These are phyloP conservation scores for Drosophila prosaltans DNA, from an alignment of 1,140 invertebrate genomes.

Conservation along the genomic window DNA sequence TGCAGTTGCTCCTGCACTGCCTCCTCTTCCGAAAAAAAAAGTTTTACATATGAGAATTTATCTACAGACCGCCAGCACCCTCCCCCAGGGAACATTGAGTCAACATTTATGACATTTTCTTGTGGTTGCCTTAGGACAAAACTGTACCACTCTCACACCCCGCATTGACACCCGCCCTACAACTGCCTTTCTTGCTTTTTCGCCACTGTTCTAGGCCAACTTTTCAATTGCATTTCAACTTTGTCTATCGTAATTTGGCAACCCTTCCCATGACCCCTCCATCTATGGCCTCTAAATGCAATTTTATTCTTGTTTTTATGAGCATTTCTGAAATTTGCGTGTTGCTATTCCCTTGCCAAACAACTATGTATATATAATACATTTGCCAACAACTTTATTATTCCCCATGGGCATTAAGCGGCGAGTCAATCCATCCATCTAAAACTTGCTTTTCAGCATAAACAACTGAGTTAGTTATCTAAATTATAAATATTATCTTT, in stretches of 20 bases:
- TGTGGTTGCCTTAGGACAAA: slow-evolving; percentile 30
- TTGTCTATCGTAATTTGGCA: slow-evolving; percentile 55
- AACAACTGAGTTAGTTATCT: no score
- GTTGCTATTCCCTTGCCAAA: neutral
- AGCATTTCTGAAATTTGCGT: slow-evolving; percentile 56
- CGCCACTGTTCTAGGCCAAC: slow-evolving; percentile 39
- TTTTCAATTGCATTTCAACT: slow-evolving; percentile 77
- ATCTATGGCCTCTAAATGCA: slow-evolving; percentile 32
- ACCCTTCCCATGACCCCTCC: slow-evolving; percentile 24
- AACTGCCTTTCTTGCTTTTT: slow-evolving; percentile 1
- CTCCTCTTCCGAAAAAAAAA: slow-evolving; percentile 47
- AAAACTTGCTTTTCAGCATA: no score
- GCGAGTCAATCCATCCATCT: no score
- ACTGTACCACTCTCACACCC: neutral
- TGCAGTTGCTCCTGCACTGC: slow-evolving; percentile 23
- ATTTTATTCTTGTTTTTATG: slow-evolving; percentile 53
- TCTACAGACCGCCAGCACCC: slow-evolving; percentile 28
- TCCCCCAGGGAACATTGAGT: slow-evolving; percentile 26
- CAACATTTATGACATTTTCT: slow-evolving; percentile 67
- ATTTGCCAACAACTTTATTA: no score
- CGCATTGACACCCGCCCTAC: neutral
- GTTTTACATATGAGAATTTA: slow-evolving; percentile 66
- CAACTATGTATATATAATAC: no score
- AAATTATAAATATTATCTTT: no score
- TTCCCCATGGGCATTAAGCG: no score